Percentiles rank a stretch among this genome's conserved stretches.
Conservation (phyloP, 2,888 invertebrate species). For the Hetaerina titia region DNA sequence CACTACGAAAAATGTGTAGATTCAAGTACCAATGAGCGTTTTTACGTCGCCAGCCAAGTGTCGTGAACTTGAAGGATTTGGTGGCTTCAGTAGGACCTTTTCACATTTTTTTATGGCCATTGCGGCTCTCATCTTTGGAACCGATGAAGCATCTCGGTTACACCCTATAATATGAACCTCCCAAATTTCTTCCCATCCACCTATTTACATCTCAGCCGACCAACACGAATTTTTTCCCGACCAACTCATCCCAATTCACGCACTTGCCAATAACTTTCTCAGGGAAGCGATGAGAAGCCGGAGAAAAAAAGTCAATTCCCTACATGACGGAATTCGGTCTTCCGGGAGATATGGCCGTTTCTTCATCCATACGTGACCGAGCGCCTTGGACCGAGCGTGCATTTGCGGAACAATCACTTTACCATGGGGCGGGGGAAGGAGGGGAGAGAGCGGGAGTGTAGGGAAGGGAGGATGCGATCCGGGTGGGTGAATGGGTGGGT, state of each 20-base stretch:
- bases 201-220: background rate
- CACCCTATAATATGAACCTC: background rate
- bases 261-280: background rate
- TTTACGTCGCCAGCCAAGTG: no score
- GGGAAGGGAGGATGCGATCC: background rate
- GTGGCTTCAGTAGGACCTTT: no score
- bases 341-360: conserved; percentile 50
- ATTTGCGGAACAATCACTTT: background rate
- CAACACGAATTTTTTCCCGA: background rate
- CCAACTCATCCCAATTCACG: background rate
- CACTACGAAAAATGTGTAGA: no score
- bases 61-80: no score
- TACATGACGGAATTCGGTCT: background rate
- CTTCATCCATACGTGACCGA: conserved; percentile 32
- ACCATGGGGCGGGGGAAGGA: background rate
- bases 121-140: background rate
- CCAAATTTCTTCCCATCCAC: background rate
- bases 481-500: background rate
- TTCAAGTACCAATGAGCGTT: no score
- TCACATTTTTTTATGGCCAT: background rate
- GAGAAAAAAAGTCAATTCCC: background rate
- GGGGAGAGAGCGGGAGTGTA: background rate
- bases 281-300: background rate
- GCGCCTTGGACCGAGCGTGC: background rate
- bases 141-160: background rate